These are phyloP conservation scores for Vesta saturnalis DNA, from an alignment of 2,888 invertebrate genomes.

Conservation along the genomic window DNA sequence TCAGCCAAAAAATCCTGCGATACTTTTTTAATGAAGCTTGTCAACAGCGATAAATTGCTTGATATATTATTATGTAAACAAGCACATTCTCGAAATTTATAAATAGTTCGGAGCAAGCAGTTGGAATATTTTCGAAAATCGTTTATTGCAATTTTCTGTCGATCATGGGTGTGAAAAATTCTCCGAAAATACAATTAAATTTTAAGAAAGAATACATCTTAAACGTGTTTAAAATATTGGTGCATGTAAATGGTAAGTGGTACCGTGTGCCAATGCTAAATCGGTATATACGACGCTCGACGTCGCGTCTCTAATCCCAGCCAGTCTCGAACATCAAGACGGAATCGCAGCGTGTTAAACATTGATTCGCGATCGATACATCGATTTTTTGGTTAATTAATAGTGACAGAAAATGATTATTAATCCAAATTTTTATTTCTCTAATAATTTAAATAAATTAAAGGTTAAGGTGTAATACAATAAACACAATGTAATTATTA, in stretches of 20 bases:
- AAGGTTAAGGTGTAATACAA: background rate
- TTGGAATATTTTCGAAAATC: background rate
- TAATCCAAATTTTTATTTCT: background rate
- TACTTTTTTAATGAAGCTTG: conserved; percentile 10
- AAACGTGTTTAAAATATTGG: conserved; percentile 32
- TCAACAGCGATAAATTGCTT: conserved; percentile 23
- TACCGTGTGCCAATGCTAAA: conserved; percentile 56
- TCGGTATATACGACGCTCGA: conserved; percentile 50
- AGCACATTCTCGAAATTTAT: conserved; percentile 16
- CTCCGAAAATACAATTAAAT: conserved; percentile 30
- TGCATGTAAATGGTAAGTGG: conserved; percentile 42
- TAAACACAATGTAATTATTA: conserved; percentile 15
- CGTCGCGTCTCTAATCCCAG: conserved; percentile 51
- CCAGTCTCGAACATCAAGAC: conserved; percentile 54
- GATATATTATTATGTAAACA: conserved; percentile 26
- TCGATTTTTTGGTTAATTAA: conserved; percentile 3
- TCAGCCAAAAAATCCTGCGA: too few relatives aligned
- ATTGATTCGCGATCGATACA: conserved; percentile 21
- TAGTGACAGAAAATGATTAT: conserved; percentile 2
- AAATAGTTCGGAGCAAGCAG: conserved; percentile 20
- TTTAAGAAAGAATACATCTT: conserved; percentile 35
- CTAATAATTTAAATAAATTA: too few relatives aligned
- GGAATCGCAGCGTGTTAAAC: conserved; percentile 34
- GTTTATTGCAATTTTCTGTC: too few relatives aligned
- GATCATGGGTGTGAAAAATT: too few relatives aligned